Conservation (phyloP, 2,888 invertebrate genomes). For the Apomyelois bistriatella region DNA sequence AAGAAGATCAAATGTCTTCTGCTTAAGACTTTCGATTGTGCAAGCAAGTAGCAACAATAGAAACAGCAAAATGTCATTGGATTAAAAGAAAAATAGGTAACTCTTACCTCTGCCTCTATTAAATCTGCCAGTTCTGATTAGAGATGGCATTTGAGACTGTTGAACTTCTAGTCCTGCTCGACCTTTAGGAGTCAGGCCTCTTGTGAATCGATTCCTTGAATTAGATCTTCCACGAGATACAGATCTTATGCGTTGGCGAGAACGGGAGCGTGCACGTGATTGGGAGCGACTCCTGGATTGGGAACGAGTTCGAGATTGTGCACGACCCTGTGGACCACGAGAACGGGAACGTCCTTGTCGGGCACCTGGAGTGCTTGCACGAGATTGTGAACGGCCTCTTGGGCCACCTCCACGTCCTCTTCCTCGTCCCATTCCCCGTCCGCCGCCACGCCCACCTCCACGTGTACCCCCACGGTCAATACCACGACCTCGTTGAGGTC, state of each 20-base stretch:
- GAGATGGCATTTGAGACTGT: conserved; percentile 44
- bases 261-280: conserved; percentile 41
- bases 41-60: too few species aligned
- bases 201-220: conserved; percentile 59
- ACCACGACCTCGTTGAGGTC: conserved; percentile 15
- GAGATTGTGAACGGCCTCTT: conserved; percentile 37
- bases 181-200: conserved; percentile 62
- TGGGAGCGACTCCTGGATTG: conserved; percentile 44
- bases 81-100: not conserved
- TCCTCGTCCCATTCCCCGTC: conserved; percentile 32
- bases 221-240: conserved; percentile 50
- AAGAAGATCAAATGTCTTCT: too few species aligned
- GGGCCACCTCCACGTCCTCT: conserved; percentile 25
- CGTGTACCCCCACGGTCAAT: conserved; percentile 23
- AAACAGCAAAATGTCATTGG: too few species aligned
- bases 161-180: conserved; percentile 60
- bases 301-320: conserved; percentile 42
- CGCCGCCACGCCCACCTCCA: conserved; percentile 37
- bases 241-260: conserved; percentile 42
- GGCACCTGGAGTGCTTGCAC: conserved; percentile 34
- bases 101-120: conserved; percentile 33
- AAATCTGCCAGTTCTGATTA: conserved; percentile 45
- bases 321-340: conserved; percentile 37
- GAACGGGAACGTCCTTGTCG: conserved; percentile 42
- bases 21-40: too few species aligned